Percentiles rank a stretch among this genome's conserved stretches.
Conservation (phyloP, 2,797 vertebrate genomes). For the Enteromius treurensis region DNA sequence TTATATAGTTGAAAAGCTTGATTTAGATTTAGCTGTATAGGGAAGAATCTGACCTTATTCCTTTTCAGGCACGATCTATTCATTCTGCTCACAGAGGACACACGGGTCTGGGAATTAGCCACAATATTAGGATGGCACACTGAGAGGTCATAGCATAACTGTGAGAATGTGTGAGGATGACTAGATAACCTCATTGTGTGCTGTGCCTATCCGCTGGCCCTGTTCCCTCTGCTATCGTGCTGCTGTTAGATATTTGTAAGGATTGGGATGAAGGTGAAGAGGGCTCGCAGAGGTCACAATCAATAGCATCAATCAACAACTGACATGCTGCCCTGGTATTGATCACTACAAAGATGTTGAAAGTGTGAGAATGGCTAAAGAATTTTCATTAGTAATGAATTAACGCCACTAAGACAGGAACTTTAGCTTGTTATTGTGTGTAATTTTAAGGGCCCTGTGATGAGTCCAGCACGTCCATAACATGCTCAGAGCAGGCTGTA, state of each 20-base stretch:
- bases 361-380: neutral
- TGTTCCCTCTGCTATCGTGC: conserved; percentile 59
- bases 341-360: conserved; percentile 58
- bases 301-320: conserved; percentile 73
- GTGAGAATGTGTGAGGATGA: conserved; percentile 51
- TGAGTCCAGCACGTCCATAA: neutral
- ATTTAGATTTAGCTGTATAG: conserved; percentile 24
- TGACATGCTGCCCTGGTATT: conserved; percentile 73
- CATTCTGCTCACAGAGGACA: conserved; percentile 11
- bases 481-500: too few species aligned
- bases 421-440: neutral
- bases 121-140: conserved; percentile 55
- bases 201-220: conserved; percentile 49
- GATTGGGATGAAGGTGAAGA: conserved; percentile 67
- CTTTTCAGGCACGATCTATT: conserved; percentile 5
- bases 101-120: conserved; percentile 28
- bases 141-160: conserved; percentile 46
- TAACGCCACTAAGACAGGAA: neutral
- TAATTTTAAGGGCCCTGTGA: neutral
- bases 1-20: neutral
- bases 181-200: conserved; percentile 56
- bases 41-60: neutral
- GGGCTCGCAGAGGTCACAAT: conserved; percentile 66
- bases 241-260: conserved; percentile 74
- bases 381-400: conserved; percentile 28